Base-by-base conservation (phyloP, 2,113 vertebrate genomes). In the Phrynocephalus versicolor region DNA sequence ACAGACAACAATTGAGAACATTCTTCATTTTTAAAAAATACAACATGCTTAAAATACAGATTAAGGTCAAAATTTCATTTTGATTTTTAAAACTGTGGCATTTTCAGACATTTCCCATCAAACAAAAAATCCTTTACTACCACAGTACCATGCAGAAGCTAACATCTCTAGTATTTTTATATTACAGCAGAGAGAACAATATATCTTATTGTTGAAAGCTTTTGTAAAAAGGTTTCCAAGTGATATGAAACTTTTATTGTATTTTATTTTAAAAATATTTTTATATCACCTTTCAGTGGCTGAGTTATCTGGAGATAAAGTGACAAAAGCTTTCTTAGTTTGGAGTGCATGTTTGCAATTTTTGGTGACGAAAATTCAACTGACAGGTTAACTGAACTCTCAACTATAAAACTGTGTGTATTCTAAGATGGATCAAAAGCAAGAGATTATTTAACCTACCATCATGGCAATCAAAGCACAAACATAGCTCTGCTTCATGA, bases 401-500 rank as follows among this genome's bases (percentile, higher is more conserved):
- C 27, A 45, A 69, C 13, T 23, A 77, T 33, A 77, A 55, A 72
- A 84, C 14, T 55, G 41, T 55, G 23, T n/a, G 3, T 2, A 6
- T 84, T 69, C 35, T 51, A 69, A 69, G 45, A 30, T 57, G 16
- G 33, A 55, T 33, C 35, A 60, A 6, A 16, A 64, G 39, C 45
- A 15, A 1, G 10, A 18, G 64, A 3, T 2, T 65, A 82, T 51
- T 6, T 21, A 25, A 94, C 98, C 93, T 95, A 99, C 99, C 99
- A 99, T 99, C 99, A 99, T 99, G 25, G 99, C 97, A 45, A 99
- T 99, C 39, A 99, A 97, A 92, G 99, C 99, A 87, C 98, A 99
- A 89, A 99, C 98, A 90, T 99, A 99, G 92, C 99, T 99, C 91
- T 99, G 99, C 82, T 99, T 99, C 99, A 99, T 99, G 89, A 99